Percentiles rank a stretch among this genome's conserved stretches.
Conservation (phyloP, 2,888 invertebrate genomes). For the Ectemnius continuus region DNA sequence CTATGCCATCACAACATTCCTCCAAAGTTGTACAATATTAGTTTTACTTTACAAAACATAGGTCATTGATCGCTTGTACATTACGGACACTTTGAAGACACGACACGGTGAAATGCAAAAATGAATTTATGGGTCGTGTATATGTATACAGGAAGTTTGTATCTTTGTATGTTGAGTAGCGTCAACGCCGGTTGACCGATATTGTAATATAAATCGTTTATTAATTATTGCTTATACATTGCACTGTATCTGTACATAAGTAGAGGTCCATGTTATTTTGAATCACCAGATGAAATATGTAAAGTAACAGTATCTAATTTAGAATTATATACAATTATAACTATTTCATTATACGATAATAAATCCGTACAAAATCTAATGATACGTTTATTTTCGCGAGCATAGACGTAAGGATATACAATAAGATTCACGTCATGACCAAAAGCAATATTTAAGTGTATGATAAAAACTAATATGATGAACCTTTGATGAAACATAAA, state of each 20-base stretch:
- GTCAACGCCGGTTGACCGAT: conserved; percentile 59
- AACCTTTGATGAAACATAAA: conserved; percentile 1
- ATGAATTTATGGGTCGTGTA: conserved; percentile 66
- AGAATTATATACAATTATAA: conserved; percentile 77
- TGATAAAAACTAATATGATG: conserved; percentile 6
- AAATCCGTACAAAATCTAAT: conserved; percentile 66
- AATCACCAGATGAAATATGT: conserved; percentile 75
- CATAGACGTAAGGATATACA: conserved; percentile 15
- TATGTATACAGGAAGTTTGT: conserved; percentile 72
- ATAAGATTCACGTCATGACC: conserved; percentile 14
- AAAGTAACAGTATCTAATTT: conserved; percentile 76
- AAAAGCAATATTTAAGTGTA: conserved; percentile 12
- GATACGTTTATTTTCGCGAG: conserved; percentile 33
- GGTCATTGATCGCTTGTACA: conserved; percentile 62
- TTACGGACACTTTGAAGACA: conserved; percentile 51
- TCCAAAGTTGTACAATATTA: conserved; percentile 78
- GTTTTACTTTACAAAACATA: conserved; percentile 73
- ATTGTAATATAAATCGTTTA: conserved; percentile 71
- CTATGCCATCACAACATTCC: conserved; percentile 78
- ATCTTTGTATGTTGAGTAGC: conserved; percentile 76
- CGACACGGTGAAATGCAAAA: conserved; percentile 23
- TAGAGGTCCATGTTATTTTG: conserved; percentile 77
- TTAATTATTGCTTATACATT: conserved; percentile 74
- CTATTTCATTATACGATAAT: conserved; percentile 76
- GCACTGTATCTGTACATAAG: conserved; percentile 77